Evolutionary conservation across 1,140 invertebrate species (phyloP), one percentile per base, ranked within the genome.

Genomic region (Saccostrea cuccullata): DNA sequence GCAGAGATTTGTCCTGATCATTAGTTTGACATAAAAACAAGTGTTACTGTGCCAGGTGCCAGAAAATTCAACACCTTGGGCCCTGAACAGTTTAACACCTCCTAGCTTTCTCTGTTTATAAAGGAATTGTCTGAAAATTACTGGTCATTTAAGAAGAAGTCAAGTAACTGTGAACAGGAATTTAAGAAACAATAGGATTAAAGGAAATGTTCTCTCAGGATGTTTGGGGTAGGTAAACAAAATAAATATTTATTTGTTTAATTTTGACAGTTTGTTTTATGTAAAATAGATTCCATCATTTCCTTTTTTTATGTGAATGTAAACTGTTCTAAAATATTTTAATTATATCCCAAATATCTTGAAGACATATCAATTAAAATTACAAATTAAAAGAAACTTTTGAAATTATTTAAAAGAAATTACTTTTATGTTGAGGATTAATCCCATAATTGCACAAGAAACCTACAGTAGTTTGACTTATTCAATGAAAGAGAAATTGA

Each of bases 81-180:
- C 70, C 9, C 70, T 77, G 70, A 77, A 77, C 70, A 77, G 26
- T 77, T 77, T 77, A 77, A 77, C 70, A 77, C 70, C 70, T 77
- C 11, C 4, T 36, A 12, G 11, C 11, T 77, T 77, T 77, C 70
- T 30, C 70, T 77, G 70, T 36, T 77, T 77, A 77, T 77, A 77
- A 77, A 77, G 26, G 70, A 77, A 36, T 77, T 77, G 23, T 15
- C 15, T 6, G 26, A 30, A 26, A 77, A 77, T 77, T 77, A 11
- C 15, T 77, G 26, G 15, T 77, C 70, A 77, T 77, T 77, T 26
- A 30, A 40, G 70, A 30, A 30, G 30, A 77, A 36, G 70, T 30
- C 15, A 30, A 15, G 11, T 12, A 30, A 77, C 30, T 30, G 70
- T 26, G 12, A 15, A 77, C 70, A 12, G 15, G 70, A 30, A 26